Evolutionary conservation across 1,140 invertebrate species (phyloP), one percentile per base, ranked within the genome.

Genomic region (Brachionus sp.): DNA sequence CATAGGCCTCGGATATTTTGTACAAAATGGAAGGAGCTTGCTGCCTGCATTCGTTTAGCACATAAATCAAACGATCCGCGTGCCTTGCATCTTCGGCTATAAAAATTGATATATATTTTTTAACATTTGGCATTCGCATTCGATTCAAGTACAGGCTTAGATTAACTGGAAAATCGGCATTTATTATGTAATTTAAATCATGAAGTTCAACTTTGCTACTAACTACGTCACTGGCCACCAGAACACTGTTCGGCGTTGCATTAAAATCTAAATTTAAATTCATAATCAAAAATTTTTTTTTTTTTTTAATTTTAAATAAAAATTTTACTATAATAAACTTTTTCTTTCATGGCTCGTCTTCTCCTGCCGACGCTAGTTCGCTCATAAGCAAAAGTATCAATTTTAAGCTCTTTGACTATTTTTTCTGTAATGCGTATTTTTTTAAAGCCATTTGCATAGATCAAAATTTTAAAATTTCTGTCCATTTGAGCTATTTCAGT

Each of bases 351-450:
- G 7, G 77, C 77, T 35, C 77, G 46, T 25, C 77, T 39, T 23
- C 77, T 10, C 23, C 62, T 9, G 25, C 77, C 77, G 2, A 80
- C 77, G 35, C 77, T 80, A 12, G 77, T 80, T 25, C 77, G n/a
- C 33, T 80, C 77, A 37, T 80, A 80, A 16, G 77, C 77, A 66
- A 80, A 80, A 9, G 77, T 80, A 23, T 80, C 77, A 80, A 80
- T 80, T 25, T 44, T 66, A 10, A 80, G 50, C 77, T 80, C 77
- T 37, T 80, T 80, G n/a, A 80, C 39, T 62, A 80, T 80, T 62
- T 80, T 80, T 53, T 80, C 77, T 1, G 77, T 80, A 12, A 80
- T 80, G 33, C 77, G 35, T 10, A 80, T 80, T 35, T 80, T 80
- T 44, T 80, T 80, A 5, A 80, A 80, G 0, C 77, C 77, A 66